Base-by-base conservation (phyloP, 2,797 vertebrate species). In the Melopsittacus undulatus region DNA sequence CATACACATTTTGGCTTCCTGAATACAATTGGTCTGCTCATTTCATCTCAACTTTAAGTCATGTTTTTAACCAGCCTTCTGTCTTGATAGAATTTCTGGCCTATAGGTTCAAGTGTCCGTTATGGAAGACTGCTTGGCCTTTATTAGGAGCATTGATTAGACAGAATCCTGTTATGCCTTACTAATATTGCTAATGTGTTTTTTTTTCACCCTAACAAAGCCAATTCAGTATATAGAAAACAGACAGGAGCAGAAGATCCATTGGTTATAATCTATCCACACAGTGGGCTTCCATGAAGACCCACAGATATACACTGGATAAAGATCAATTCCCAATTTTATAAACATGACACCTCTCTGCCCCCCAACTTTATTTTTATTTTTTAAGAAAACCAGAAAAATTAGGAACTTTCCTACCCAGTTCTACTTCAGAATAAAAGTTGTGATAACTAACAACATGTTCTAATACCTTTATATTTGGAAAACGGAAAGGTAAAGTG, bases 351-450 rank as follows among this genome's bases (percentile, higher is more conserved):
- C 11, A 36, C 2, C 19, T 11, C 6, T 5, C 23, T 2, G 5
- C 6, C 6, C 6, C 12, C 3, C 4, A 36, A 14, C 12, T 56
- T 40, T 26, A 7, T 69, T 40, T 57, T 4, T 22, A 38, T n/a
- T 76, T 52, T 45, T 11, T 10, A 70, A 67, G 16, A 75, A 75
- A 85, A 32, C 0, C 1, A 16, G 8, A 74, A 64, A 51, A 56
- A 0, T 32, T 48, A 64, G 26, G n/a, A 46, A 63, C 10, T 23
- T 62, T 6, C 3, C 5, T 10, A 23, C 1, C 7, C 1, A 3
- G 3, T 68, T 62, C 7, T 59, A 9, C 29, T 54, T 73, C 3
- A 76, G 81, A 83, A 62, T 26, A 51, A 69, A 63, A 20, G 3
- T 10, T 62, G 4, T 36, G 16, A 16, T 46, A 72, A 27, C 5